A percentile compares a stretch with the other conserved stretches of the same genome.
phyloP scores from a whole-genome alignment of 2,113 vertebrate species.

The Scartelaos histophorus region DNA sequence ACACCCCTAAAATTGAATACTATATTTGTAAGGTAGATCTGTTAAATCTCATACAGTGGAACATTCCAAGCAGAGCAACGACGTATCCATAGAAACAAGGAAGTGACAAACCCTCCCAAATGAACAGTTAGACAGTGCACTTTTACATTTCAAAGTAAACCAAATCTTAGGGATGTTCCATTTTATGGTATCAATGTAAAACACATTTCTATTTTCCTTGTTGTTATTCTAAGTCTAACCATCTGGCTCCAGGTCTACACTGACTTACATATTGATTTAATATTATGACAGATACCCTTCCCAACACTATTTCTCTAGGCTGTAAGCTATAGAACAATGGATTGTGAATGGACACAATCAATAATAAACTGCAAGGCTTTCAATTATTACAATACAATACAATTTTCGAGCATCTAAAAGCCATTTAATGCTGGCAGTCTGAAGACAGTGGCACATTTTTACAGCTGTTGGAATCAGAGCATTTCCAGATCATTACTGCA shows the following conservation, averaged over 20 bases:
- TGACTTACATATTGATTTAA: not conserved
- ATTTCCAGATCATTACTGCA: conserved; percentile 7
- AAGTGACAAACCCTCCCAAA: no score
- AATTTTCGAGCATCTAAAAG: not conserved
- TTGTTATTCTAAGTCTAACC: not conserved
- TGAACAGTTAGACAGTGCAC: no score
- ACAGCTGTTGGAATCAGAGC: not conserved
- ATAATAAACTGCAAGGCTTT: not conserved
- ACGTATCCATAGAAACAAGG: no score
- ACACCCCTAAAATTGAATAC: no score
- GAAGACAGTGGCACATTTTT: not conserved
- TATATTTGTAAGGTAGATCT: no score
- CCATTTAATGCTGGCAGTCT: not conserved
- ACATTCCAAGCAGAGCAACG: no score
- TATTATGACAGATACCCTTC: not conserved
- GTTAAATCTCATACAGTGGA: no score
- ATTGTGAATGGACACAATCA: not conserved
- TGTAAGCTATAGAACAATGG: not conserved
- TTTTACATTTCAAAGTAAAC: no score
- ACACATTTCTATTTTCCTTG: not conserved
- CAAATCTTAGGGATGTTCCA: not conserved
- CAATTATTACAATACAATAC: not conserved
- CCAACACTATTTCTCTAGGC: not conserved
- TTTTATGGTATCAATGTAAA: not conserved
- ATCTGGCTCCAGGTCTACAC: not conserved